Conservation (phyloP, 2,888 invertebrate species). For the Perdita meconis region DNA sequence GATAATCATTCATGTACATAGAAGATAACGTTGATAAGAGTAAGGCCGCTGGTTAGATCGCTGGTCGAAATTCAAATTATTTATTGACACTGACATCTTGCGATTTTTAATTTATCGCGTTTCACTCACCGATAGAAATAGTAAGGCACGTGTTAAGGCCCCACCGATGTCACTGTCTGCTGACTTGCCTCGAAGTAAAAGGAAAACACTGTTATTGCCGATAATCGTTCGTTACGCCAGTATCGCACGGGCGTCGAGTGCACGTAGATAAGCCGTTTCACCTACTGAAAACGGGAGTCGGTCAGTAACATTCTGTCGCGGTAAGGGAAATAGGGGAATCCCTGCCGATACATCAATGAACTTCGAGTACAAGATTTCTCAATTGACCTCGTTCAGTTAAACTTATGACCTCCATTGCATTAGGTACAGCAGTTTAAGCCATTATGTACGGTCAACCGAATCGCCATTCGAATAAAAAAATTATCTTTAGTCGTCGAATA, state of each 20-base stretch:
- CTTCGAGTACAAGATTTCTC: slow-evolving; percentile 44
- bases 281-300: slow-evolving; percentile 40
- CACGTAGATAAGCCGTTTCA: slow-evolving; percentile 29
- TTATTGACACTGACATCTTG: too few species aligned
- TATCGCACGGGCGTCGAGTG: slow-evolving; percentile 19
- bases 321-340: slow-evolving; percentile 44
- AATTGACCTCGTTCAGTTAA: slow-evolving; percentile 45
- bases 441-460: too few species aligned
- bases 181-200: background rate
- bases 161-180: background rate
- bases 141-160: background rate
- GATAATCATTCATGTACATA: slow-evolving; percentile 6
- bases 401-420: background rate
- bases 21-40: slow-evolving; percentile 59
- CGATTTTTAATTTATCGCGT: background rate
- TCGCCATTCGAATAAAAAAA: too few species aligned
- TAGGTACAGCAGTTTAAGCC: background rate
- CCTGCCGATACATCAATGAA: slow-evolving; percentile 24
- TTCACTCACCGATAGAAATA: background rate
- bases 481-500: too few species aligned
- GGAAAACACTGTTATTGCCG: slow-evolving; percentile 6
- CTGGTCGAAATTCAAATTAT: background rate
- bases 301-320: slow-evolving; percentile 26
- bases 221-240: background rate
- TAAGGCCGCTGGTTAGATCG: background rate